phyloP scores from a whole-genome alignment of 2,113 vertebrate species.

The Climacteris rufus region DNA sequence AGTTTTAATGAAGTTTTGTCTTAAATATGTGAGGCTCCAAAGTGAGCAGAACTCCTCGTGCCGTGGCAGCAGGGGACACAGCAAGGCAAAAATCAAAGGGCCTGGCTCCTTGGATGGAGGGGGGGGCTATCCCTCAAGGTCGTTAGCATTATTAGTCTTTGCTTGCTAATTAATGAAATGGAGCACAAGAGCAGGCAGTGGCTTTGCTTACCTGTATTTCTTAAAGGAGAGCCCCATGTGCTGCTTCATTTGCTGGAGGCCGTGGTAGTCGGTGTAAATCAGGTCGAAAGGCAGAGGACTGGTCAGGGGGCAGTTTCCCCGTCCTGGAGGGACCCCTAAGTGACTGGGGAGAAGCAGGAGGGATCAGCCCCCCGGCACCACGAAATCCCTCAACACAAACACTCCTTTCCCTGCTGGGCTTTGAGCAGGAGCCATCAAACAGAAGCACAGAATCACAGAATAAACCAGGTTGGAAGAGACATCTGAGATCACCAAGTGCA shows the following conservation, averaged over 20 bases:
- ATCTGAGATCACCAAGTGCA: no score
- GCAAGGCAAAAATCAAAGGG: not conserved
- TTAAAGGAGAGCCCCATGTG: conserved; percentile 96
- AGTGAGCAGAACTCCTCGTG: fast-evolving
- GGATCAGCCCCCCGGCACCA: conserved; percentile 19
- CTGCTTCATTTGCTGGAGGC: conserved; percentile 95
- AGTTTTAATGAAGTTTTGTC: not conserved
- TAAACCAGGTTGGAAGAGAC: no score
- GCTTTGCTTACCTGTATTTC: conserved; percentile 89
- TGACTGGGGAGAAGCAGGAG: conserved; percentile 75
- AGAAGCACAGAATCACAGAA: no score
- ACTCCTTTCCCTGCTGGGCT: not conserved
- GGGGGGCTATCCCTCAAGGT: not conserved
- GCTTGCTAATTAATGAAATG: not conserved
- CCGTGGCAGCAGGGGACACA: not conserved
- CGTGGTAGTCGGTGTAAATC: conserved; percentile 97
- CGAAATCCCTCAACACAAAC: not conserved
- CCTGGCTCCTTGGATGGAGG: not conserved
- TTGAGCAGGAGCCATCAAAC: not conserved
- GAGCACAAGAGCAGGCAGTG: not conserved
- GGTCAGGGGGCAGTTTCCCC: conserved; percentile 92
- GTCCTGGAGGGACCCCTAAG: conserved; percentile 93
- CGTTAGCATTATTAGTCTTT: not conserved
- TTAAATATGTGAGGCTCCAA: fast-evolving
- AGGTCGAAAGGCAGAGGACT: conserved; percentile 91